These are phyloP conservation scores for Australoheros scitulus DNA, from an alignment of 2,113 vertebrate genomes.

Conservation along the genomic window DNA sequence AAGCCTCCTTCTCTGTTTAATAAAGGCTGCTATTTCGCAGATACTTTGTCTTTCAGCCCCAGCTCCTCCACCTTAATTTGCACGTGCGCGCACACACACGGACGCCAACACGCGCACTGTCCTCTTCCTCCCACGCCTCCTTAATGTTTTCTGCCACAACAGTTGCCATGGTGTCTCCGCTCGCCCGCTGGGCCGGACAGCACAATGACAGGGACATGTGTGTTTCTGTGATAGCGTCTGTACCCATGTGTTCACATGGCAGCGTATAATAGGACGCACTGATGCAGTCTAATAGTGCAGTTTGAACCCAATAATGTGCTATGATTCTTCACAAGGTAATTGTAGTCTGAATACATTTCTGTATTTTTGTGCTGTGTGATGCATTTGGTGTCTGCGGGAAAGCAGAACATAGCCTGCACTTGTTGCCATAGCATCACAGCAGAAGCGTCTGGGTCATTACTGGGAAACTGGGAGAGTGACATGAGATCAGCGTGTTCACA, in stretches of 20 bases:
- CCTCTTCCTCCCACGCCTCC: conserved; percentile 58
- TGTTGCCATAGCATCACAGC: conserved; percentile 60
- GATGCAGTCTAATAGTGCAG: background rate
- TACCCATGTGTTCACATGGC: conserved; percentile 3
- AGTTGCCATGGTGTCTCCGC: conserved; percentile 70
- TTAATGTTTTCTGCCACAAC: conserved; percentile 64
- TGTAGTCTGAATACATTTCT: background rate
- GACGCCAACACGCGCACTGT: background rate
- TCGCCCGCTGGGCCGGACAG: conserved; percentile 49
- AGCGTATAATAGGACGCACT: background rate
- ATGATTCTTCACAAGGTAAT: background rate
- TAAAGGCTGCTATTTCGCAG: conserved; percentile 8
- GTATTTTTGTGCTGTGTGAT: conserved; percentile 19
- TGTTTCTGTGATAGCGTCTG: conserved; percentile 23
- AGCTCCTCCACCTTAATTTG: conserved; percentile 30
- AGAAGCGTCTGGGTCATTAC: conserved; percentile 25
- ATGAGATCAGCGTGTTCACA: background rate
- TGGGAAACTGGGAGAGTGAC: conserved; percentile 2
- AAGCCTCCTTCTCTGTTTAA: conserved; percentile 3
- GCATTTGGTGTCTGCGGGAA: conserved; percentile 16
- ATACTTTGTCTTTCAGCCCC: conserved; percentile 28
- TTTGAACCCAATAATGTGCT: background rate
- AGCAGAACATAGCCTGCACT: conserved; percentile 29
- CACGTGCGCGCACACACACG: background rate
- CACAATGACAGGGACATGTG: conserved; percentile 51